These are phyloP conservation scores for Anguilla japonica DNA, from an alignment of 2,113 vertebrate genomes.

Conservation along the genomic window DNA sequence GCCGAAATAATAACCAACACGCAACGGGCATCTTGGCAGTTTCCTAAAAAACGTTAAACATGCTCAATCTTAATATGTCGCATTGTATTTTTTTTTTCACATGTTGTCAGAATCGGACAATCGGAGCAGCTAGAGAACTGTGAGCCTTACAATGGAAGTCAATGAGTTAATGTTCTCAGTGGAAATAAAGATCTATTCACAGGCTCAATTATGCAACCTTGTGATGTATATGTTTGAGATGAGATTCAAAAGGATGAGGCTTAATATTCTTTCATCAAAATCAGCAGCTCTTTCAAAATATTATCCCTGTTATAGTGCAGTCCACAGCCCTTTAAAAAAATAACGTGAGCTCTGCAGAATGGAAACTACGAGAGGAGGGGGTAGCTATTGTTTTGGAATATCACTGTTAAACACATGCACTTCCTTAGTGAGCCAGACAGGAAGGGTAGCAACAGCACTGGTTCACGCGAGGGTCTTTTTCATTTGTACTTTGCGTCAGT, in stretches of 20 bases:
- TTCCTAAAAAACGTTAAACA: not conserved
- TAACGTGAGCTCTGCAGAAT: not conserved
- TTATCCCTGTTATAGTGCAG: not conserved
- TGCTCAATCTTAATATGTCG: not conserved
- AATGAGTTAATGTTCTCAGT: not conserved
- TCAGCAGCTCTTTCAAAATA: not conserved
- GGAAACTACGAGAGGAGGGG: not conserved
- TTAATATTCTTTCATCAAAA: not conserved
- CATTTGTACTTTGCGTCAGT: not conserved
- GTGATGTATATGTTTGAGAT: not conserved
- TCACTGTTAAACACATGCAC: not conserved
- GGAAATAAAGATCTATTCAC: not conserved
- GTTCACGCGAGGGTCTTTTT: not conserved
- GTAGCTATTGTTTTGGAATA: not conserved
- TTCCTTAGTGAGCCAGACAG: not conserved
- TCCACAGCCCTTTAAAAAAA: not conserved
- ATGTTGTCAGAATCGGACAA: not conserved
- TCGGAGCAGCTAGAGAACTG: not conserved
- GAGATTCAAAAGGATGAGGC: not conserved
- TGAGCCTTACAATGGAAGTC: not conserved
- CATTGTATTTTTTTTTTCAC: not conserved
- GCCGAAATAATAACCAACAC: not conserved
- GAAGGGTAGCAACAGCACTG: not conserved
- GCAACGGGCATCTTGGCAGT: not conserved
- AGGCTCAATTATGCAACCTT: not conserved